Evolutionary conservation across 2,113 vertebrate genomes (phyloP), one percentile per base, ranked within the genome.

Genomic region (Loxodonta africana): DNA sequence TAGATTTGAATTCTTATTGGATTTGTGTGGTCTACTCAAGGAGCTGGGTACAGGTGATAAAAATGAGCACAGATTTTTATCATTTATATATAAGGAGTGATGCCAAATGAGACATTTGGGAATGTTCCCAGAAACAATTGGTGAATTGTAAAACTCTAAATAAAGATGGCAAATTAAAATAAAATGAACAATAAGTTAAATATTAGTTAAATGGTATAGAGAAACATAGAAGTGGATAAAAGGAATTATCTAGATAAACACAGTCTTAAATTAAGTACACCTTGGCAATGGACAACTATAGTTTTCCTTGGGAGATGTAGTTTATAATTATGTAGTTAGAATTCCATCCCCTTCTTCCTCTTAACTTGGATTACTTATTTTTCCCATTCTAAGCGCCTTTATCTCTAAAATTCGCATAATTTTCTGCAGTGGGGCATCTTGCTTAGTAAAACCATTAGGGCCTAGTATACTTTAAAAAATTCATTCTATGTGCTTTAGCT

Each of bases 1-100:
- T 91, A 88, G 65, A 82, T 95, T 90, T 90, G 71, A 48, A 92
- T 83, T 91, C 57, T 90, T 94, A 83, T 28, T 95, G 76, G 44
- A 90, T 95, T 96, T 95, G 25, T 84, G 25, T 67, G 21, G 8
- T 83, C 60, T 83, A 5, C 81, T 91, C 26, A 69, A 48, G 65
- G 53, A 97, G 83, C 77, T 63, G 86, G 57, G 57, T 73, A 33
- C 51, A 82, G 9, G 30, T 80, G n/a, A 95, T 81, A 71, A 91
- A 57, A 94, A 80, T 28, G 76, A 87, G 25, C 28, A 65, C 20
- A 86, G 46, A 53, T 81, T 97, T 83, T 93, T 87, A 93, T 93
- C 65, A 53, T 83, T 48, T 53, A 5, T 46, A 46, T 6, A 17
- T 48, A 91, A 48, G 33, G 90, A 91, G 30, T 65, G 20, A 0